Evolutionary conservation across 2,888 invertebrate species (phyloP).

Genomic region (Diarsia dahlii): DNA sequence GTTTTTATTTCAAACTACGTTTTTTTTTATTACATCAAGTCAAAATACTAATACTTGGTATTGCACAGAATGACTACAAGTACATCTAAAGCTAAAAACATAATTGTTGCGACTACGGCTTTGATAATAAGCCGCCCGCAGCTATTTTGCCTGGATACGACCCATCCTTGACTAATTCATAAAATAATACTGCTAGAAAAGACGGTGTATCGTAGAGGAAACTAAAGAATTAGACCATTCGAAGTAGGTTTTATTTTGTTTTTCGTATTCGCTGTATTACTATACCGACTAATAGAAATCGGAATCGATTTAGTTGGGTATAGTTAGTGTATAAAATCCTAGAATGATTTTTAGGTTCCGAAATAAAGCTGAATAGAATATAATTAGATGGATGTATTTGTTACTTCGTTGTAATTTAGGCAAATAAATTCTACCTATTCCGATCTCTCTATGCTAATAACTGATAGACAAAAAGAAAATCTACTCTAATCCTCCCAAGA

Average conservation of each 20-base stretch:
- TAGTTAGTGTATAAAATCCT: neutral
- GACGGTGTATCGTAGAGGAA: too few species aligned
- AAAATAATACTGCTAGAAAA: neutral
- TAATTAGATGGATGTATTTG: neutral
- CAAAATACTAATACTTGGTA: constrained; percentile 35
- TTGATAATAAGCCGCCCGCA: constrained; percentile 46
- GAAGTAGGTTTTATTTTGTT: neutral
- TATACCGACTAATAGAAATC: neutral
- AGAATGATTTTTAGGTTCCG: neutral
- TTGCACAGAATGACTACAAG: constrained; percentile 57
- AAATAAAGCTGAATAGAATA: neutral
- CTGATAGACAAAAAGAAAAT: neutral
- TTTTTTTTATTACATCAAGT: constrained; percentile 32
- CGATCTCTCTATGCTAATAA: neutral
- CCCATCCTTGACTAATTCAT: neutral
- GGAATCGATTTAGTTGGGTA: too few species aligned
- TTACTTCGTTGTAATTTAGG: neutral
- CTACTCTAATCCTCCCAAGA: neutral
- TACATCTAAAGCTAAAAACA: constrained; percentile 25
- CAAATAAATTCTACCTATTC: neutral
- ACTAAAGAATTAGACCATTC: neutral
- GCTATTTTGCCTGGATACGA: constrained; percentile 32
- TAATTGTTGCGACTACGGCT: constrained; percentile 20
- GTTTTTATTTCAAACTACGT: constrained; percentile 39
- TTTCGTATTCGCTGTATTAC: neutral